Percentiles rank a stretch among this genome's conserved stretches.
phyloP scores from a whole-genome alignment of 2,888 invertebrate genomes.

The Andrena haemorrhoa region DNA sequence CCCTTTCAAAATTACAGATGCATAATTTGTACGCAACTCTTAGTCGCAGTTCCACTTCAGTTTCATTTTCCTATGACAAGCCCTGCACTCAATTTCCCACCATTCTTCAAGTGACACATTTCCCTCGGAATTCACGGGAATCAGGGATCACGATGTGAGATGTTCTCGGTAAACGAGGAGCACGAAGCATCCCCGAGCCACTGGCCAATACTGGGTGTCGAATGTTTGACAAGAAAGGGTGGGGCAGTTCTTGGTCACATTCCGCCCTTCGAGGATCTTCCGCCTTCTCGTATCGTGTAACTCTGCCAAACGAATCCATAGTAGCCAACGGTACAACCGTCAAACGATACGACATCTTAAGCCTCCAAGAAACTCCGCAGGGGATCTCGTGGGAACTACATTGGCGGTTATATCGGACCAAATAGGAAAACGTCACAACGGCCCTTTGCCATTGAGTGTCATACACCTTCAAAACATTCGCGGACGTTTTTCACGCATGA shows the following conservation, averaged over 20 bases:
- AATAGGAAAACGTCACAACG: slow-evolving; percentile 30
- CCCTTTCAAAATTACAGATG: no score
- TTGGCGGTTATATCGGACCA: slow-evolving; percentile 47
- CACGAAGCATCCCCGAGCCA: slow-evolving; percentile 24
- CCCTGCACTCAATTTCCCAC: not conserved
- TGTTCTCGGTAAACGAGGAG: slow-evolving; percentile 48
- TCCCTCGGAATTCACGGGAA: slow-evolving; percentile 15
- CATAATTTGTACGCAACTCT: no score
- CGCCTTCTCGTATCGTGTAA: slow-evolving; percentile 53
- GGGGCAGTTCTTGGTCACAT: slow-evolving; percentile 68
- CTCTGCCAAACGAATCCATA: slow-evolving; percentile 59
- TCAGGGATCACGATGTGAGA: slow-evolving; percentile 54
- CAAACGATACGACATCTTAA: slow-evolving; percentile 73
- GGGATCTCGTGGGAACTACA: slow-evolving; percentile 65
- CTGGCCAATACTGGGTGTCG: slow-evolving; percentile 64
- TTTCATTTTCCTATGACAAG: no score
- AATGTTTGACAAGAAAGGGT: slow-evolving; percentile 77
- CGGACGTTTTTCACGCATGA: not conserved
- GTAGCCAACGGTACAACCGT: slow-evolving; percentile 60
- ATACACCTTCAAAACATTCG: not conserved
- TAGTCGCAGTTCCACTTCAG: no score
- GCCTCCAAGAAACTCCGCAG: slow-evolving; percentile 66
- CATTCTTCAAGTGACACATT: not conserved
- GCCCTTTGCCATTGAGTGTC: slow-evolving; percentile 23
- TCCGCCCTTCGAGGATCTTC: slow-evolving; percentile 64